phyloP scores from a whole-genome alignment of 2,797 vertebrate genomes.

The Phoeniculus purpureus region DNA sequence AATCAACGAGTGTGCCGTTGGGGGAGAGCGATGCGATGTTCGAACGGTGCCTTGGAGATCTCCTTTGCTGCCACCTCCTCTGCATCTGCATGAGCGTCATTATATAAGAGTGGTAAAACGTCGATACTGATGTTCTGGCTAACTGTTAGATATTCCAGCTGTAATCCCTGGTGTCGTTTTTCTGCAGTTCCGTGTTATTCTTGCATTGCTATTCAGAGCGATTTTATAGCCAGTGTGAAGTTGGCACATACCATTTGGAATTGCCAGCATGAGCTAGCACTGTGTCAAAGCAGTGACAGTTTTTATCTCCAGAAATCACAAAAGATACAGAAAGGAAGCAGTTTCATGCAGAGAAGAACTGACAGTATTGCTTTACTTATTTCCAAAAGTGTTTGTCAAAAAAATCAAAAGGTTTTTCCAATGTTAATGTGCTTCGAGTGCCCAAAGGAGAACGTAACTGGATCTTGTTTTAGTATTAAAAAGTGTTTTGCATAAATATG shows the following conservation, averaged over 20 bases:
- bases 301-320: accelerated
- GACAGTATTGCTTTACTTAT: not conserved
- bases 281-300: not conserved
- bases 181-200: accelerated
- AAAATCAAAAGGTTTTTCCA: accelerated
- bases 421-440: accelerated
- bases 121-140: not conserved
- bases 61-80: not conserved
- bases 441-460: not conserved
- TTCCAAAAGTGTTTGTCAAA: not conserved
- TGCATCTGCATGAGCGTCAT: not conserved
- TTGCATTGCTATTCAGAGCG: not conserved
- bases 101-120: not conserved
- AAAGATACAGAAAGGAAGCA: not conserved
- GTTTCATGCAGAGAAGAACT: not conserved
- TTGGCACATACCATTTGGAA: not conserved
- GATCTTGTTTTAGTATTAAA: not conserved
- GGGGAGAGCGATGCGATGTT: not conserved
- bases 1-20: accelerated
- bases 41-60: no score
- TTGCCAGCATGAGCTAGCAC: not conserved
- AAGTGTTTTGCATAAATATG: not conserved
- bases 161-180: not conserved
- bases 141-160: not conserved
- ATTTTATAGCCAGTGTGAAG: accelerated